Evolutionary conservation across 2,888 invertebrate species (phyloP).

Genomic region (Endomychus coccineus): DNA sequence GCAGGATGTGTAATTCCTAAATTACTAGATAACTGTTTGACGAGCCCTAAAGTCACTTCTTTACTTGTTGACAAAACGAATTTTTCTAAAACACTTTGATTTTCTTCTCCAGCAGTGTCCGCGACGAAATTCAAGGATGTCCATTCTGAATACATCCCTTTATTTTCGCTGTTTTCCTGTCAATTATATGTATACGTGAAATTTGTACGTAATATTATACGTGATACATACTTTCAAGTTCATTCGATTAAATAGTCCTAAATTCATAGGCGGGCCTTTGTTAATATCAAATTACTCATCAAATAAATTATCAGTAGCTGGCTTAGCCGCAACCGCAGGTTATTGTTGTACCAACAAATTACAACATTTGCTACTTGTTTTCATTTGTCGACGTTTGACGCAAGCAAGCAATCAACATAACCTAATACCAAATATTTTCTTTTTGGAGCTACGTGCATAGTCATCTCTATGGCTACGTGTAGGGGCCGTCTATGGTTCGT

Average conservation of each 20-base stretch:
- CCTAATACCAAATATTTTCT: too few species aligned
- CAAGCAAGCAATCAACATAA: too few species aligned
- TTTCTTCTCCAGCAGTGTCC: conserved; percentile 57
- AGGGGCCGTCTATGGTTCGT: too few species aligned
- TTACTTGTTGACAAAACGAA: conserved; percentile 65
- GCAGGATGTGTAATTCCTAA: conserved; percentile 69
- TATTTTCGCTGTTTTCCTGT: conserved; percentile 54
- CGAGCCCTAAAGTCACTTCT: conserved; percentile 75
- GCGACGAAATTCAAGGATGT: conserved; percentile 60
- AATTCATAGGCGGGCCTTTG: conserved; percentile 60
- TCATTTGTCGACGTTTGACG: too few species aligned
- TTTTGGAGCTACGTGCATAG: too few species aligned
- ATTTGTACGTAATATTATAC: neutral
- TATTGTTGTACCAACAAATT: too few species aligned
- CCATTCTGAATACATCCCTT: conserved; percentile 81
- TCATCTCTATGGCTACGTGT: too few species aligned
- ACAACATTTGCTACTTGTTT: too few species aligned
- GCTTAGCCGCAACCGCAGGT: too few species aligned
- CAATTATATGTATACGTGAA: conserved; percentile 12
- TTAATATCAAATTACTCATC: too few species aligned
- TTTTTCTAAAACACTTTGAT: conserved; percentile 70
- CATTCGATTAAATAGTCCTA: conserved; percentile 73
- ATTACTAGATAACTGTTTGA: conserved; percentile 66
- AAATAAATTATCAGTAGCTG: too few species aligned
- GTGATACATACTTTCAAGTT: conserved; percentile 57